Percentiles rank a stretch among this genome's conserved stretches.
Conservation (phyloP, 2,113 vertebrate genomes). For the Tenrec ecaudatus region DNA sequence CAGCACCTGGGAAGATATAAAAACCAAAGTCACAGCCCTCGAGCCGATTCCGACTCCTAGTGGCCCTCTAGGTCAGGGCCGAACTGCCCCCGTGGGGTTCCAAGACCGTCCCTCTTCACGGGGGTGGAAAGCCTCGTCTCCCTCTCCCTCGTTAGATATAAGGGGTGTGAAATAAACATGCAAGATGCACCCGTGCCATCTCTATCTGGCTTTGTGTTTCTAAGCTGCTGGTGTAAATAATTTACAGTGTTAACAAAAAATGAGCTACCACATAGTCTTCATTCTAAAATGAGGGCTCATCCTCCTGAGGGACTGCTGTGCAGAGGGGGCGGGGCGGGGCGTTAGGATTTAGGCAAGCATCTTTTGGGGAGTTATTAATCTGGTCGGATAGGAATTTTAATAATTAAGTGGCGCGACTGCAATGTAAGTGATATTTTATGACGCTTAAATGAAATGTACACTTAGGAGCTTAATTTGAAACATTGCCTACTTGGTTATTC, state of each 20-base stretch:
- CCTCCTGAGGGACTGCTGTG: conserved; percentile 62
- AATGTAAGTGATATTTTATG: conserved; percentile 77
- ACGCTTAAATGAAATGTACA: conserved; percentile 78
- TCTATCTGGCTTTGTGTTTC: conserved; percentile 41
- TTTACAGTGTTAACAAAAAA: conserved; percentile 72
- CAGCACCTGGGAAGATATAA: neutral
- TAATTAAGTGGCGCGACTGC: conserved; percentile 76
- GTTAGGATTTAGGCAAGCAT: conserved; percentile 67
- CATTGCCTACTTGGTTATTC: conserved; percentile 70
- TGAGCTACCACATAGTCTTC: conserved; percentile 66
- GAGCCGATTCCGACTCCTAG: no score
- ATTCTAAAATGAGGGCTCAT: conserved; percentile 66
- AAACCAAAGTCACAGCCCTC: no score
- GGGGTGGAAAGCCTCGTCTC: no score
- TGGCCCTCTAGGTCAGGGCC: no score
- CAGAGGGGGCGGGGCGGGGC: conserved; percentile 36
- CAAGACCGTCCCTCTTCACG: no score
- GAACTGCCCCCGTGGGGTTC: no score
- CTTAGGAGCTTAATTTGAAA: conserved; percentile 79
- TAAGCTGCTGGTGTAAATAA: conserved; percentile 72
- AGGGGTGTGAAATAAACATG: conserved; percentile 36
- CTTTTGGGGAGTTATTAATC: conserved; percentile 78
- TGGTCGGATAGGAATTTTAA: conserved; percentile 75
- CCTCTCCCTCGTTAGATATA: no score
- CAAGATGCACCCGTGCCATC: neutral